Percentiles rank a stretch among this genome's conserved stretches.
Conservation (phyloP, 2,888 invertebrate species). For the Pseudococcus longispinus region DNA sequence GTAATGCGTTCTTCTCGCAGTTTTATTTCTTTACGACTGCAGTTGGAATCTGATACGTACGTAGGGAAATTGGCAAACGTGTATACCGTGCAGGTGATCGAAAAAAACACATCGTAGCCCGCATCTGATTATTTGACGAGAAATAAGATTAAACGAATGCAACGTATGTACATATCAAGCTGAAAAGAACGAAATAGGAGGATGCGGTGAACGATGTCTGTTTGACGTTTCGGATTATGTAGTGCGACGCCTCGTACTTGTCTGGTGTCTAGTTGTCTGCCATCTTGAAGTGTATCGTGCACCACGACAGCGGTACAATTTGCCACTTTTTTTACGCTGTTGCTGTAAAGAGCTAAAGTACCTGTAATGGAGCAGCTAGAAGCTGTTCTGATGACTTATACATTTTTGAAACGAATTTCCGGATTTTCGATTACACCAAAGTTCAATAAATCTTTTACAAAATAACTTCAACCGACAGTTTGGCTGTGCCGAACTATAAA, state of each 20-base stretch:
- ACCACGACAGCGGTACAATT: no score
- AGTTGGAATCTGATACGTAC: not conserved
- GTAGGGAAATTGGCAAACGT: not conserved
- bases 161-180: not conserved
- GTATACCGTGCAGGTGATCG: not conserved
- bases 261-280: not conserved
- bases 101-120: not conserved
- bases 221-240: conserved; percentile 3
- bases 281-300: not conserved
- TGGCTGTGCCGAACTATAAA: no score
- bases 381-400: no score
- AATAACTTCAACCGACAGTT: no score
- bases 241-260: not conserved
- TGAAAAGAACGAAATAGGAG: not conserved
- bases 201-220: not conserved
- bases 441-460: no score
- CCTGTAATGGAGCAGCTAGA: no score
- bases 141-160: not conserved
- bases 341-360: no score
- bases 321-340: no score
- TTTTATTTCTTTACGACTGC: not conserved
- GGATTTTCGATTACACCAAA: no score
- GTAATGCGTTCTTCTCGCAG: not conserved
- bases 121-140: not conserved
- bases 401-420: no score